Base-by-base conservation (phyloP, 2,113 vertebrate genomes). In the Hylia prasina region DNA sequence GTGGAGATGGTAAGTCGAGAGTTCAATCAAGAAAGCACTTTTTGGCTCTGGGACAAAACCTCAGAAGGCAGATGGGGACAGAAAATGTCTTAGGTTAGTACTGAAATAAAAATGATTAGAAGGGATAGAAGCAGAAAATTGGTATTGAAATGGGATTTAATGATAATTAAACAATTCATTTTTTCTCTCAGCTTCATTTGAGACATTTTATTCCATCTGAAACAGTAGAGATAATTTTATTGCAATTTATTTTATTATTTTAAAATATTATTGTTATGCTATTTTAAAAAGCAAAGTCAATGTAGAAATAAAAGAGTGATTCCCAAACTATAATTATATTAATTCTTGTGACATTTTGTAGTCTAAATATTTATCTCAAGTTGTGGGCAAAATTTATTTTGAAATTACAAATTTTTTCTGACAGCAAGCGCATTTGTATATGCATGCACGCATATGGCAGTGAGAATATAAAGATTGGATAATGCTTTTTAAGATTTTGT, bases 1-100 rank as follows among this genome's bases (percentile, higher is more conserved):
- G 19, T 24, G 17, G 25, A 17, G 11, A 28, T 14, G 6, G 30
- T 33, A 42, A 22, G 13, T n/a, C 0, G 0, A 88, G 20, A 85
- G 5, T 11, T 79, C 2, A 1, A 3, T 40, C 30, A 53, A 18
- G 6, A 86, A 58, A 82, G 8, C 16, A 27, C 20, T 50, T 76
- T 82, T 64, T 75, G 39, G 7, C 69, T 89, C 39, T 77, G 48
- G 33, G n/a, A 60, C 11, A 72, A 86, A 83, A 77, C 24, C 21
- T 30, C 37, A 60, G 48, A 39, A 68, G 11, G 33, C 2, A 2
- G 6, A 37, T 33, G 21, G 24, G 21, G 30, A 60, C 51, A 56
- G 21, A 47, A 72, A 64, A n/a, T 1, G 0, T 4, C 48, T 76
- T 80, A 60, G 27, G 15, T 69, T 42, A 56, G 9, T 14, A 13